Evolutionary conservation across 2,888 invertebrate genomes (phyloP).

Genomic region (Ormyrus labotus): DNA sequence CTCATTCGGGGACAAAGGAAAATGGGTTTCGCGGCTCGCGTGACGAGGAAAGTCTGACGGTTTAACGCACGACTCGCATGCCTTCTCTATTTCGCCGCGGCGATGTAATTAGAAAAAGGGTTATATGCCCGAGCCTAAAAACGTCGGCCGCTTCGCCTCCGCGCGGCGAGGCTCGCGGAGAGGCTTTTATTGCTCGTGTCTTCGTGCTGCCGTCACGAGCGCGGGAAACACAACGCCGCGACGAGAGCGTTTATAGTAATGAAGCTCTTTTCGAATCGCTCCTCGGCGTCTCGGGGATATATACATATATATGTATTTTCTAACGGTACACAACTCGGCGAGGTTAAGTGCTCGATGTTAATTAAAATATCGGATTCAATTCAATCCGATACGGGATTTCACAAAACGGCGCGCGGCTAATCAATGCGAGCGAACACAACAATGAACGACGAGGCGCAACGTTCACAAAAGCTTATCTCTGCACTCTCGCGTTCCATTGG

Average conservation of each 20-base stretch:
- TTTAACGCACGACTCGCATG: slow-evolving; percentile 36
- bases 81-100: neutral
- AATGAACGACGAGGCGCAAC: too few species aligned
- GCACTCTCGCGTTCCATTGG: too few species aligned
- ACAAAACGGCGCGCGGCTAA: too few species aligned
- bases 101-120: slow-evolving; percentile 46
- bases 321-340: too few species aligned
- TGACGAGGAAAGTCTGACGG: slow-evolving; percentile 50
- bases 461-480: too few species aligned
- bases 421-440: too few species aligned
- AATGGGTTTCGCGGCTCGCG: slow-evolving; percentile 21
- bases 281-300: too few species aligned
- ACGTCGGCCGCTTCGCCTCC: slow-evolving; percentile 2
- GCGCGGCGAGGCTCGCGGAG: neutral
- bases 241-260: slow-evolving; percentile 28
- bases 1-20: slow-evolving; percentile 9
- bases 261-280: neutral
- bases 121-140: slow-evolving; percentile 36
- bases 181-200: slow-evolving; percentile 10
- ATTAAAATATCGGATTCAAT: too few species aligned
- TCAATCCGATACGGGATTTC: too few species aligned
- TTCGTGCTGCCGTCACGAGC: neutral
- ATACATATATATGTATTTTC: too few species aligned
- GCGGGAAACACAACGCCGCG: neutral
- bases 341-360: too few species aligned